Percentiles rank a stretch among this genome's conserved stretches.
Conservation (phyloP, 2,888 invertebrate species). For the Liodrosophila aerea region DNA sequence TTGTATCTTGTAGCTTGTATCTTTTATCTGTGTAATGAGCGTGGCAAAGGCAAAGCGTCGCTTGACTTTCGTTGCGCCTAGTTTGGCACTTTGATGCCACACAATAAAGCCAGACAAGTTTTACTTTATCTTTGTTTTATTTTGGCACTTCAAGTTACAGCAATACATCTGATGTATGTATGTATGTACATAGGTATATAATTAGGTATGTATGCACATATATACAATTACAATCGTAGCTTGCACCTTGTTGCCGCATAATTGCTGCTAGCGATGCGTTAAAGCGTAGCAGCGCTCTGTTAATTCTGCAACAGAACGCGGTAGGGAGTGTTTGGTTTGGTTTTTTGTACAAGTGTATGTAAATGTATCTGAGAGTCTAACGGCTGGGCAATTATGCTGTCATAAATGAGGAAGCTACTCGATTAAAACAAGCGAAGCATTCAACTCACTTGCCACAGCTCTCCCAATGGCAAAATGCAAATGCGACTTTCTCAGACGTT, state of each 20-base stretch:
- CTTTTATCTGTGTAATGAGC: constrained; percentile 51
- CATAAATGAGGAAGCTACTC: constrained; percentile 53
- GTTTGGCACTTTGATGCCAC: constrained; percentile 38
- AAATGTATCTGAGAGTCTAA: constrained; percentile 43
- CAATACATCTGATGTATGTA: background rate
- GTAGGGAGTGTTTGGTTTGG: constrained; percentile 15
- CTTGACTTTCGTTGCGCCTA: constrained; percentile 58
- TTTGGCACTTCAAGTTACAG: constrained; percentile 23
- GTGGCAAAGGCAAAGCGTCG: constrained; percentile 54
- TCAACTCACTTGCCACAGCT: constrained; percentile 30
- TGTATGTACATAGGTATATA: background rate
- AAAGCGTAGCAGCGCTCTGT: constrained; percentile 67
- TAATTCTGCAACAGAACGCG: constrained; percentile 59
- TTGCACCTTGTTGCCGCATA: constrained; percentile 57
- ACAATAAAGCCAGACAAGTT: constrained; percentile 19
- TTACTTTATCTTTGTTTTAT: constrained; percentile 7
- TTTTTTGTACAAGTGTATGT: constrained; percentile 16
- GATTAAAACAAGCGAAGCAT: constrained; percentile 52
- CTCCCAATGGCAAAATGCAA: constrained; percentile 58
- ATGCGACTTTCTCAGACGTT: constrained; percentile 67
- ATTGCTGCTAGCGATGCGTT: constrained; percentile 68
- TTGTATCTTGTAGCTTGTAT: constrained; percentile 18
- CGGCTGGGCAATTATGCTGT: constrained; percentile 65
- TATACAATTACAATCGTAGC: constrained; percentile 20
- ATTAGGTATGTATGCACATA: constrained; percentile 1